Evolutionary conservation across 2,113 vertebrate species (phyloP).

Genomic region (Oreochromis tanganicae): DNA sequence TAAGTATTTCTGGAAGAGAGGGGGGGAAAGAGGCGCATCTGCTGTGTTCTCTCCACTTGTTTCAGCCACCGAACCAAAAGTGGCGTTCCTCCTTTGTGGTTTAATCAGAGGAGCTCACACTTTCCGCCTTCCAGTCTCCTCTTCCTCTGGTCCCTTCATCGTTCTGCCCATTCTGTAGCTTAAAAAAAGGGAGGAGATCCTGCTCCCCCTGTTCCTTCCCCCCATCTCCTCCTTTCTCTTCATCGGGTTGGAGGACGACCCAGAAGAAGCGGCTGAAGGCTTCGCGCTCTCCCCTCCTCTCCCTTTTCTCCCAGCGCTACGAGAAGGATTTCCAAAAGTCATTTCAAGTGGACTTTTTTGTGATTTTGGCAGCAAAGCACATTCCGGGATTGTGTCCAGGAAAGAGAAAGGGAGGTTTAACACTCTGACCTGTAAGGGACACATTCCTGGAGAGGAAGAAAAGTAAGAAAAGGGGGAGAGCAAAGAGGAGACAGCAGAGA

Average conservation of each 20-base stretch:
- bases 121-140: background rate
- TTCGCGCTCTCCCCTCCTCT: background rate
- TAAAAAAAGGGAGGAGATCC: background rate
- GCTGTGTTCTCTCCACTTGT: background rate
- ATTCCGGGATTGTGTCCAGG: background rate
- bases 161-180: background rate
- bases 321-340: slow-evolving; percentile 4
- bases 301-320: background rate
- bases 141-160: background rate
- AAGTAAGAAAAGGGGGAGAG: background rate
- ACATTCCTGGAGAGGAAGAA: background rate
- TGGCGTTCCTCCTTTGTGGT: background rate
- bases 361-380: background rate
- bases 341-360: slow-evolving; percentile 1
- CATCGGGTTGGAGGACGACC: background rate
- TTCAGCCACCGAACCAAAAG: background rate
- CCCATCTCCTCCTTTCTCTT: background rate
- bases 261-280: slow-evolving; percentile 1
- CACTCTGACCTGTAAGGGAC: background rate
- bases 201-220: background rate
- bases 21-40: background rate
- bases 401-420: background rate
- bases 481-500: background rate
- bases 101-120: background rate
- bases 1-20: background rate